phyloP scores from a whole-genome alignment of 2,113 vertebrate genomes.

The Hippocampus zosterae region DNA sequence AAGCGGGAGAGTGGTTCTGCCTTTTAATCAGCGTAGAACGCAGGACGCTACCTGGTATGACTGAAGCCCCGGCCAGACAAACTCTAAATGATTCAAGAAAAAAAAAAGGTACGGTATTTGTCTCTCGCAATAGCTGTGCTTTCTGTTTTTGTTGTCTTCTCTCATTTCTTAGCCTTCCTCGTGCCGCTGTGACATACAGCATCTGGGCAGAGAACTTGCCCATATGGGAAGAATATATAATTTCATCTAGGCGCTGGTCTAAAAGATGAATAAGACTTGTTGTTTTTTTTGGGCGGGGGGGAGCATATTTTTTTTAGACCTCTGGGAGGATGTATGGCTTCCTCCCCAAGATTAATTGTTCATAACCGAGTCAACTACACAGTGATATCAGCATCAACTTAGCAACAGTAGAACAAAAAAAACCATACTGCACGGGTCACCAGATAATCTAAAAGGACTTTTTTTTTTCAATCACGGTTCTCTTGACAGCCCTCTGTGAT shows the following conservation, averaged over 20 bases:
- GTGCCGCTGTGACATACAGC: conserved; percentile 26
- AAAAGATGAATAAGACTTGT: conserved; percentile 33
- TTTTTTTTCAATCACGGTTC: conserved; percentile 6
- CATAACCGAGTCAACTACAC: neutral
- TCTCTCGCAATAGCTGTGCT: conserved; percentile 17
- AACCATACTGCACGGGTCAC: conserved; percentile 7
- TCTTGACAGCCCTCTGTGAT: neutral
- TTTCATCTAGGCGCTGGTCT: conserved; percentile 48
- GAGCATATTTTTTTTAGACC: conserved; percentile 11
- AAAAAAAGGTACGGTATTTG: conserved; percentile 22
- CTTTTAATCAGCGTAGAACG: conserved; percentile 61
- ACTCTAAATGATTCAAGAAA: conserved; percentile 50
- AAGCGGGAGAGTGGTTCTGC: conserved; percentile 42
- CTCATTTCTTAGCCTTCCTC: conserved; percentile 17
- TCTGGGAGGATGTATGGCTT: conserved; percentile 22
- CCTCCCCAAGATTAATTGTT: conserved; percentile 9
- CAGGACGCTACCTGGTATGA: conserved; percentile 59
- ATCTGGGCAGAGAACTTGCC: conserved; percentile 28
- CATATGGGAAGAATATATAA: conserved; percentile 31
- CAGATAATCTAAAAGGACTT: neutral
- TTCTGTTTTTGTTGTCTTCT: conserved; percentile 19
- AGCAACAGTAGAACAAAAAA: conserved; percentile 6
- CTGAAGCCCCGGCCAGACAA: conserved; percentile 46
- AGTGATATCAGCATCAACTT: neutral
- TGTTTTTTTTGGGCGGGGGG: neutral